Conservation (phyloP, 2,888 invertebrate genomes). For the Drosophila villosipedis region DNA sequence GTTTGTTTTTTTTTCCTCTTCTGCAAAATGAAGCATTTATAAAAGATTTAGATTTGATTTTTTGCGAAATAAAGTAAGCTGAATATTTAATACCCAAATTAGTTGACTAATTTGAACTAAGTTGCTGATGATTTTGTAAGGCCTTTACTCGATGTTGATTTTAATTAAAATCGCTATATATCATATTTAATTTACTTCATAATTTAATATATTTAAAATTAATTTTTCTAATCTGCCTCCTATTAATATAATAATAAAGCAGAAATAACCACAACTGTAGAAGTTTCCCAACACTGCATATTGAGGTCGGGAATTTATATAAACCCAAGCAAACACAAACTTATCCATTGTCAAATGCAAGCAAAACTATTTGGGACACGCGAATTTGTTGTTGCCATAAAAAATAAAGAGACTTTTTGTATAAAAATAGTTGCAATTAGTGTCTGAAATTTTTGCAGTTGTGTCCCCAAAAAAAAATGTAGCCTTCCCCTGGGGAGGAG, state of each 20-base stretch:
- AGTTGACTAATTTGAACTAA: slow-evolving; percentile 10
- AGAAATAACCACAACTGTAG: slow-evolving; percentile 1
- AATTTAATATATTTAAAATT: not conserved
- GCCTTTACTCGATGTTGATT: not conserved
- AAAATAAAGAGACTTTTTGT: slow-evolving; percentile 10
- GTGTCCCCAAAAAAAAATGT: slow-evolving; percentile 3
- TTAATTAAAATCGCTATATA: not conserved
- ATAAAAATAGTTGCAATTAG: slow-evolving; percentile 56
- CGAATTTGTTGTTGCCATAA: slow-evolving; percentile 13
- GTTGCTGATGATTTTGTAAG: slow-evolving; percentile 1
- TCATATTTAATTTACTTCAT: not conserved
- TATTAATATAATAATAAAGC: slow-evolving; percentile 2
- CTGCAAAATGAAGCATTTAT: slow-evolving; percentile 12
- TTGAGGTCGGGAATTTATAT: slow-evolving; percentile 49
- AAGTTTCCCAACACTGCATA: slow-evolving; percentile 23
- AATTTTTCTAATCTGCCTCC: not conserved
- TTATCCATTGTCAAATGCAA: slow-evolving; percentile 39
- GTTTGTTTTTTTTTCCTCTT: not conserved
- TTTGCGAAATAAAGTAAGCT: not conserved
- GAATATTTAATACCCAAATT: slow-evolving; percentile 11
- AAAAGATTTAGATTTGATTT: not conserved
- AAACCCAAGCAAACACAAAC: slow-evolving; percentile 20
- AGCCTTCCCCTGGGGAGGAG: not conserved
- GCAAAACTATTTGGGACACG: slow-evolving; percentile 45
- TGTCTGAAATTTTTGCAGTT: slow-evolving; percentile 29